Conservation (phyloP, 2,113 vertebrate genomes). For the Melanotaenia duboulayi region DNA sequence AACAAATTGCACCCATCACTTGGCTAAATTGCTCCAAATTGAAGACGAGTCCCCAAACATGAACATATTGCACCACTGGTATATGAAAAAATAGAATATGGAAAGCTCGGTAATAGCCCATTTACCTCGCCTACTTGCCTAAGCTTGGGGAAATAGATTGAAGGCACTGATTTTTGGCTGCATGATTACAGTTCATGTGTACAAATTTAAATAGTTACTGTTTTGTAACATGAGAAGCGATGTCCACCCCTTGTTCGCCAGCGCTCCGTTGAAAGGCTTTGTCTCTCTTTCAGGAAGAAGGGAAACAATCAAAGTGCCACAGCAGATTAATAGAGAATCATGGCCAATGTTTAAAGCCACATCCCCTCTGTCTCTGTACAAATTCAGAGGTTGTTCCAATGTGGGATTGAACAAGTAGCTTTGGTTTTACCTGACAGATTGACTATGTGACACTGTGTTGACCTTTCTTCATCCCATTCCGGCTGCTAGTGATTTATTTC, state of each 20-base stretch:
- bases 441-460: constrained; percentile 62
- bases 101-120: constrained; percentile 66
- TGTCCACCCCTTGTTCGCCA: constrained; percentile 8
- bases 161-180: constrained; percentile 19
- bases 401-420: constrained; percentile 36
- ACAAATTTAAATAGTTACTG: constrained; percentile 19
- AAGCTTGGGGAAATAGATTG: constrained; percentile 42
- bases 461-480: constrained; percentile 69
- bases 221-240: background rate
- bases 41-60: constrained; percentile 63
- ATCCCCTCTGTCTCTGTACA: constrained; percentile 31
- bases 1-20: constrained; percentile 76
- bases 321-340: constrained; percentile 54
- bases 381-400: constrained; percentile 24
- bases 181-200: constrained; percentile 41
- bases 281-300: background rate
- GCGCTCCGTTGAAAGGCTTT: background rate
- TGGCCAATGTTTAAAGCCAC: constrained; percentile 27
- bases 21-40: constrained; percentile 73
- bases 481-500: constrained; percentile 66
- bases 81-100: constrained; percentile 55
- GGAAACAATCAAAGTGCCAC: constrained; percentile 23
- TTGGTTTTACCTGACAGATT: constrained; percentile 61
- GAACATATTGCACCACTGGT: constrained; percentile 50
- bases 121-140: constrained; percentile 36